A percentile compares a stretch with the other conserved stretches of the same genome.
These are phyloP conservation scores for Callipepla californica DNA, from an alignment of 2,113 vertebrate species.

Conservation along the genomic window DNA sequence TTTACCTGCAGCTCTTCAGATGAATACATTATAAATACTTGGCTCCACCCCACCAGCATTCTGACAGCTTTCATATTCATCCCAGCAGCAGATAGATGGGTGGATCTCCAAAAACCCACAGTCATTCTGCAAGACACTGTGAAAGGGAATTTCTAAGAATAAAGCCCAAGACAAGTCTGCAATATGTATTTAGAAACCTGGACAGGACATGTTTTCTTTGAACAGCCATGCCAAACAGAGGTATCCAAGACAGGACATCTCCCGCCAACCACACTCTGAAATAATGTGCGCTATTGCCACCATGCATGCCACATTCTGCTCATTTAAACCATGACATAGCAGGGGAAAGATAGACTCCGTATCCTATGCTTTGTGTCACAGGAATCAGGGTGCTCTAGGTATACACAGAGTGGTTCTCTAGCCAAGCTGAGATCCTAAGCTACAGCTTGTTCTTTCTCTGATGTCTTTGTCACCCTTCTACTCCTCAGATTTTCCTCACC, in stretches of 20 bases:
- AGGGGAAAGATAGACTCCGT: not conserved
- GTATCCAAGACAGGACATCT: not conserved
- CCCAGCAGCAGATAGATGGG: fast-evolving
- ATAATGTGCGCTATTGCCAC: not conserved
- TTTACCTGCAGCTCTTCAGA: not conserved
- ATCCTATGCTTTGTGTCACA: not conserved
- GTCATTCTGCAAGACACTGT: not conserved
- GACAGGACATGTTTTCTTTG: not conserved
- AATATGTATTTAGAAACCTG: not conserved
- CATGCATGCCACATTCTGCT: not conserved
- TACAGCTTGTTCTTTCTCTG: not conserved
- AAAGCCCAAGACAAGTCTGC: fast-evolving
- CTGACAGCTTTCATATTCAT: fast-evolving
- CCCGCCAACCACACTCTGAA: not conserved
- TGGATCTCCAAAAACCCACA: not conserved
- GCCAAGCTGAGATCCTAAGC: not conserved
- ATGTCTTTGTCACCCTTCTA: not conserved
- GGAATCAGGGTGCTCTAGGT: not conserved
- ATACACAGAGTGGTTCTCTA: not conserved
- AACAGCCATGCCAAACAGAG: not conserved
- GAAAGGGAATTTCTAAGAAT: not conserved
- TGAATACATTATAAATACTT: not conserved
- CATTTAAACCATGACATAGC: not conserved
- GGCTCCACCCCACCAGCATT: not conserved
- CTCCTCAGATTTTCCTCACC: not conserved